These are phyloP conservation scores for Acestrorhynchus altus DNA, from an alignment of 2,797 vertebrate genomes.

Conservation along the genomic window DNA sequence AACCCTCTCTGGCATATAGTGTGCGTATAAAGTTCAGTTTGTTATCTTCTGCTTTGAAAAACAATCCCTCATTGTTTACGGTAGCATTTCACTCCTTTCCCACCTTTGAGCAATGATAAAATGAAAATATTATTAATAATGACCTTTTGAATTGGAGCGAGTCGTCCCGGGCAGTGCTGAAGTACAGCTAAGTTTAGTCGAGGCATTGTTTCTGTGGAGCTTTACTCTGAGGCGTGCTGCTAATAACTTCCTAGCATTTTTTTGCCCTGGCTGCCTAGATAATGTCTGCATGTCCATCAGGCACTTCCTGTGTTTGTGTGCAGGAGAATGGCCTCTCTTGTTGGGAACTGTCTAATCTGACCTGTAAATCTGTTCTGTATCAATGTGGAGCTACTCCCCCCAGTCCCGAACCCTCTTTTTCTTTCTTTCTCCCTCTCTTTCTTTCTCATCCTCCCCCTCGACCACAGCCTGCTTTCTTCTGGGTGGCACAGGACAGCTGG, in stretches of 20 bases:
- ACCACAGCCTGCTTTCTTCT: conserved; percentile 11
- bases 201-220: conserved; percentile 86
- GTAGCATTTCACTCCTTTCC: conserved; percentile 69
- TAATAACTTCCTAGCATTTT: conserved; percentile 91
- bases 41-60: conserved; percentile 75
- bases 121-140: conserved; percentile 74
- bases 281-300: conserved; percentile 90
- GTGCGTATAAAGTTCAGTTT: conserved; percentile 54
- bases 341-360: conserved; percentile 82
- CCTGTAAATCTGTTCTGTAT: conserved; percentile 80
- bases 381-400: conserved; percentile 76
- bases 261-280: conserved; percentile 85
- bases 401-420: conserved; percentile 32
- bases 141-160: conserved; percentile 78
- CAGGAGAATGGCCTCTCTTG: conserved; percentile 88
- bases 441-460: conserved; percentile 35
- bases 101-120: conserved; percentile 78
- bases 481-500: conserved; percentile 51
- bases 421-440: conserved; percentile 21
- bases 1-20: conserved; percentile 20
- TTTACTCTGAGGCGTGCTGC: conserved; percentile 77
- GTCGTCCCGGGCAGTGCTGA: conserved; percentile 73
- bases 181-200: conserved; percentile 89
- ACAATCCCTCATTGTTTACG: conserved; percentile 66
- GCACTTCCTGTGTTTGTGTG: conserved; percentile 99